These are phyloP conservation scores for Chironomus tentans DNA, from an alignment of 2,888 invertebrate species.

Conservation along the genomic window DNA sequence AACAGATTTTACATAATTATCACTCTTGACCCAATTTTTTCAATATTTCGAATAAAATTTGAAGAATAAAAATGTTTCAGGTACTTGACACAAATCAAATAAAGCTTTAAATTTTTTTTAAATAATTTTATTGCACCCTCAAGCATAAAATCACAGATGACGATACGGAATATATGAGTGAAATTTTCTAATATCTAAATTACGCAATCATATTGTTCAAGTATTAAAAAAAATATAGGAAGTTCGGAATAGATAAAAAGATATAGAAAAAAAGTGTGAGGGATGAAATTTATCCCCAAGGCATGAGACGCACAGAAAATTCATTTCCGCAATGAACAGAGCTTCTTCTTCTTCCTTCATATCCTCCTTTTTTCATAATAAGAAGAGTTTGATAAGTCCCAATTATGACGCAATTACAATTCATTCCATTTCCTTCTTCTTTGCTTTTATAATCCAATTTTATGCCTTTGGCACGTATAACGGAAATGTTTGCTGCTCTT, in stretches of 20 bases:
- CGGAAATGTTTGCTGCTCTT: background rate
- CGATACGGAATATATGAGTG: background rate
- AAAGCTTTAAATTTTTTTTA: background rate
- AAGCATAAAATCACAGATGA: background rate
- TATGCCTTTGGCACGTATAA: background rate
- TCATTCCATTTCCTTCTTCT: too few species aligned
- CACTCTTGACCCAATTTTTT: too few species aligned
- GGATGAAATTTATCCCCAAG: background rate
- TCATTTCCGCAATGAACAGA: background rate
- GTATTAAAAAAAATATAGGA: background rate
- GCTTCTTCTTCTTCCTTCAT: background rate
- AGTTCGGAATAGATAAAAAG: background rate
- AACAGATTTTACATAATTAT: too few species aligned
- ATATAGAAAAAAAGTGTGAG: background rate
- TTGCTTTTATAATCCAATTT: background rate
- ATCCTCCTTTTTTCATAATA: background rate
- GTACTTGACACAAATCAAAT: background rate
- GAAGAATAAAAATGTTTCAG: background rate
- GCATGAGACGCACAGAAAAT: background rate
- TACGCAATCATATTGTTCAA: background rate
- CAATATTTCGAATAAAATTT: background rate
- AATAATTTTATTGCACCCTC: background rate
- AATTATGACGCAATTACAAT: background rate
- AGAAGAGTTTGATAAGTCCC: background rate
- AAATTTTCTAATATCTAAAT: background rate